Evolutionary conservation across 2,888 invertebrate genomes (phyloP).

Genomic region (Prosopocoilus inquinatus): DNA sequence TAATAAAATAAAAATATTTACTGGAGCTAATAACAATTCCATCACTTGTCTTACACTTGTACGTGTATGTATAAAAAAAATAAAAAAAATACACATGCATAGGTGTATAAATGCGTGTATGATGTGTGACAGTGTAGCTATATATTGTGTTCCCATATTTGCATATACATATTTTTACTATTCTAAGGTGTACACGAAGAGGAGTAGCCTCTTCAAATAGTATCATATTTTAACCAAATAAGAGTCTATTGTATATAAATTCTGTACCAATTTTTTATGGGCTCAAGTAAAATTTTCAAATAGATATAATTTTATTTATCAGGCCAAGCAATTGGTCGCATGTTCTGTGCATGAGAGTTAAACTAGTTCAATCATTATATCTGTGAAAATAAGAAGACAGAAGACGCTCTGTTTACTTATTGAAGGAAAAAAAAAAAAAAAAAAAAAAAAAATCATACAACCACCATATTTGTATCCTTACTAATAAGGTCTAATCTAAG

Average conservation of each 20-base stretch:
- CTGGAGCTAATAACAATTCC: too few relatives aligned
- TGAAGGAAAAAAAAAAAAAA: slow-evolving; percentile 16
- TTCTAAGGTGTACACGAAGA: too few relatives aligned
- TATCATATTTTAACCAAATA: slow-evolving; percentile 14
- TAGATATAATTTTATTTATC: slow-evolving; percentile 5
- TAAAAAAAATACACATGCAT: too few relatives aligned
- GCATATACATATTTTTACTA: too few relatives aligned
- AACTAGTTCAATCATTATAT: slow-evolving; percentile 7
- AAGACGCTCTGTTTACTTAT: slow-evolving; percentile 1
- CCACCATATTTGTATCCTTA: slow-evolving; percentile 38
- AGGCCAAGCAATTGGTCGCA: slow-evolving; percentile 11
- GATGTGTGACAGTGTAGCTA: too few relatives aligned
- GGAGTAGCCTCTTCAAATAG: background rate
- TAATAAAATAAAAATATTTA: too few relatives aligned
- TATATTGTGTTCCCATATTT: too few relatives aligned
- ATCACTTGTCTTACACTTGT: slow-evolving; percentile 7
- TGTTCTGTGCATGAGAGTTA: slow-evolving; percentile 10
- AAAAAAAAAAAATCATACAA: slow-evolving; percentile 33
- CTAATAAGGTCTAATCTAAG: slow-evolving; percentile 38
- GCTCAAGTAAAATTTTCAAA: slow-evolving; percentile 2
- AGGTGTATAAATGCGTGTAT: too few relatives aligned
- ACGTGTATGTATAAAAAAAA: background rate
- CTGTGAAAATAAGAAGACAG: slow-evolving; percentile 6
- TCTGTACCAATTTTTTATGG: slow-evolving; percentile 15
- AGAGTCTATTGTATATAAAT: slow-evolving; percentile 21